These are phyloP conservation scores for Drosophila fuyamai DNA, from an alignment of 1,140 invertebrate species.

Conservation along the genomic window DNA sequence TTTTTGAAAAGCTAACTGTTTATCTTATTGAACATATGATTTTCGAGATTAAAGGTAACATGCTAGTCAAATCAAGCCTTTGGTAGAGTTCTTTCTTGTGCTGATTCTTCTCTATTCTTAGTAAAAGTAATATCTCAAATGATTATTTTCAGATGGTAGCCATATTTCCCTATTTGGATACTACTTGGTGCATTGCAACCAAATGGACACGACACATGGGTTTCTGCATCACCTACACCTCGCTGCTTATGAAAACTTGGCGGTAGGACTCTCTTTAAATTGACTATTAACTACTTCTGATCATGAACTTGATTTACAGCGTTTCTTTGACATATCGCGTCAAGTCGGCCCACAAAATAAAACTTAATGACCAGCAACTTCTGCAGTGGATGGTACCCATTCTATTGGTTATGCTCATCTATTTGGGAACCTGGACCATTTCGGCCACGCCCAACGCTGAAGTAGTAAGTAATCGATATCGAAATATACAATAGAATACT, in stretches of 20 bases:
- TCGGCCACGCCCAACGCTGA: conserved; percentile 92
- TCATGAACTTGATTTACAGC: conserved; percentile 84
- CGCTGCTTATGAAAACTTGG: conserved; percentile 96
- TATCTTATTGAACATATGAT: too few species aligned
- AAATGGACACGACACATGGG: conserved; percentile 96
- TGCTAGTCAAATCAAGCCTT: too few species aligned
- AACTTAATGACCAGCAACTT: conserved; percentile 95
- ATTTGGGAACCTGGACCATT: conserved; percentile 95
- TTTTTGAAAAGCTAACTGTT: too few species aligned
- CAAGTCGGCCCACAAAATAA: conserved; percentile 96
- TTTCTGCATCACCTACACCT: conserved; percentile 96
- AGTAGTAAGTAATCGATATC: conserved; percentile 85
- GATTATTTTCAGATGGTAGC: conserved; percentile 91
- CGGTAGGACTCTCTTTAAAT: conserved; percentile 86
- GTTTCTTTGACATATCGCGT: conserved; percentile 97
- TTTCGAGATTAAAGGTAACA: too few species aligned
- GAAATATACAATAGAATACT: too few species aligned
- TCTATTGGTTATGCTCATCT: conserved; percentile 93
- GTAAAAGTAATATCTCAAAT: background rate
- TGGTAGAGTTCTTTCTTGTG: too few species aligned
- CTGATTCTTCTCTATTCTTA: too few species aligned
- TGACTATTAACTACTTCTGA: too few species aligned
- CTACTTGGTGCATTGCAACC: conserved; percentile 93
- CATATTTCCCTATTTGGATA: conserved; percentile 93
- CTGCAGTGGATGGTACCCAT: conserved; percentile 96